phyloP scores from a whole-genome alignment of 2,797 vertebrate species.

The Huso huso region DNA sequence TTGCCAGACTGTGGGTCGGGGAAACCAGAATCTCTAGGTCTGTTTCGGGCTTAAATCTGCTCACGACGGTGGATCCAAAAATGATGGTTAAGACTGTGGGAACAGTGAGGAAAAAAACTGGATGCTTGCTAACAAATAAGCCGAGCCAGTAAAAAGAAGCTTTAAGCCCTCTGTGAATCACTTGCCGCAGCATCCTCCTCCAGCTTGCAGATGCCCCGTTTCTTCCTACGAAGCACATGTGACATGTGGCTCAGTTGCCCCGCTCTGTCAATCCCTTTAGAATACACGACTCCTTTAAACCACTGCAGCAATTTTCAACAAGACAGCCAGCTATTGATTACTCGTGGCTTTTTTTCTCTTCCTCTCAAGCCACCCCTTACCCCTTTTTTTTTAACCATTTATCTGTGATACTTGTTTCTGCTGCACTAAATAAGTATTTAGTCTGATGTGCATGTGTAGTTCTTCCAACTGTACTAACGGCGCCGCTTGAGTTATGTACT shows the following conservation, averaged over 20 bases:
- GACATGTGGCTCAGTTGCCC: slow-evolving; percentile 69
- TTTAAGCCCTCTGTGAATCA: slow-evolving; percentile 93
- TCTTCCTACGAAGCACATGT: slow-evolving; percentile 91
- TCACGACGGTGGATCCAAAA: slow-evolving; percentile 88
- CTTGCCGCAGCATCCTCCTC: slow-evolving; percentile 98
- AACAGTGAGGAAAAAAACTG: slow-evolving; percentile 95
- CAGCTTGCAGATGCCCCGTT: slow-evolving; percentile 82
- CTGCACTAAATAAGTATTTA: slow-evolving; percentile 53
- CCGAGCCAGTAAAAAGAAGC: slow-evolving; percentile 95
- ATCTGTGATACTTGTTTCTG: slow-evolving; percentile 45
- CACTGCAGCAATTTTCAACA: slow-evolving; percentile 87
- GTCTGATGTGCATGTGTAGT: slow-evolving; percentile 44
- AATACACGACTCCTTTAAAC: slow-evolving; percentile 74
- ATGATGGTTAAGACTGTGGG: slow-evolving; percentile 93
- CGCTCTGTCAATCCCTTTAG: slow-evolving; percentile 56
- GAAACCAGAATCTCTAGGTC: slow-evolving; percentile 93
- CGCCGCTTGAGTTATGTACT: slow-evolving; percentile 53
- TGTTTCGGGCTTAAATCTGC: slow-evolving; percentile 83
- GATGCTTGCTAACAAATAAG: slow-evolving; percentile 96
- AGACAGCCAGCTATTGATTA: slow-evolving; percentile 61
- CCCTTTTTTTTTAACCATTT: slow-evolving; percentile 24
- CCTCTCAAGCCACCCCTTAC: slow-evolving; percentile 48
- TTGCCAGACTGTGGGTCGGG: slow-evolving; percentile 95
- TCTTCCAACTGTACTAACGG: slow-evolving; percentile 41
- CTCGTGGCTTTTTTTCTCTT: slow-evolving; percentile 38